These are phyloP conservation scores for Calcarius lapponicus DNA, from an alignment of 2,797 vertebrate species.

Conservation along the genomic window DNA sequence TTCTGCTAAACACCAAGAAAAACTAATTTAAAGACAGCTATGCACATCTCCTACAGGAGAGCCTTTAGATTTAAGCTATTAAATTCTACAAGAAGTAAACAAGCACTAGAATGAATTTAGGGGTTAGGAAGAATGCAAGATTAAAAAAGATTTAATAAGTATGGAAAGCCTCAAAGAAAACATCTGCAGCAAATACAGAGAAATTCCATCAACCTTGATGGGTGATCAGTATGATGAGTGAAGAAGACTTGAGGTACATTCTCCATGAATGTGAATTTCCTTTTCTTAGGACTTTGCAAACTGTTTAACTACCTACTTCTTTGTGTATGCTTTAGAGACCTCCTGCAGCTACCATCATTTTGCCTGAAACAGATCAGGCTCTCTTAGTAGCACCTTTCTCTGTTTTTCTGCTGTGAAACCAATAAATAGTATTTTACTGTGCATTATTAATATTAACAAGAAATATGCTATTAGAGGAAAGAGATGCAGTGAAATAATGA, in stretches of 20 bases:
- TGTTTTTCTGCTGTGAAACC: neutral
- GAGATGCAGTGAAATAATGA: neutral
- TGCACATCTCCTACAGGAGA: neutral
- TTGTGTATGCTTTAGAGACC: neutral
- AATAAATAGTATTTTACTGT: neutral
- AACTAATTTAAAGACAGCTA: neutral
- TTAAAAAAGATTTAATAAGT: neutral
- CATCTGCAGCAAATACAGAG: neutral
- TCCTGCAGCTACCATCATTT: fast-evolving
- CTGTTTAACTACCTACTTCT: neutral
- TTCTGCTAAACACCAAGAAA: neutral
- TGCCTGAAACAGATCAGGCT: neutral
- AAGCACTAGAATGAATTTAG: neutral
- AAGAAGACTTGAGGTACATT: neutral
- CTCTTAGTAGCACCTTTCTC: neutral
- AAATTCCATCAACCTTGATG: neutral
- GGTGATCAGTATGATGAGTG: neutral
- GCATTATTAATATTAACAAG: neutral
- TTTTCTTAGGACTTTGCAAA: neutral
- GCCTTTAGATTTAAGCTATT: neutral
- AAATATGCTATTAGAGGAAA: neutral
- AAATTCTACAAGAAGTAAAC: neutral
- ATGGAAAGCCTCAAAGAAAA: neutral
- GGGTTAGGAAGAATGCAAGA: neutral
- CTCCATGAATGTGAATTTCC: neutral